Conservation (phyloP, 2,888 invertebrate species). For the Axea sp. region DNA sequence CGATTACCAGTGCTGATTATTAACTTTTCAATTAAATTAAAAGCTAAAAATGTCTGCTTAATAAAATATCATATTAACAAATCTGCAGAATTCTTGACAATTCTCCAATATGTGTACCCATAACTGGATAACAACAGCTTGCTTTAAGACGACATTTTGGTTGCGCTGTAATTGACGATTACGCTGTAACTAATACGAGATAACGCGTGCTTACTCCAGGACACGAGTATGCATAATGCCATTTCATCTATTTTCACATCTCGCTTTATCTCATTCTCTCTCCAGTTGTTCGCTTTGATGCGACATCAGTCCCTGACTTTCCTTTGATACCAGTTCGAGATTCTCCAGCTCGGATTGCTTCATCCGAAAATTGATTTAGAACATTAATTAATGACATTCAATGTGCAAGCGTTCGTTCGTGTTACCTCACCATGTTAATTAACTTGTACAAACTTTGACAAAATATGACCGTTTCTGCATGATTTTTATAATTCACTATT, state of each 20-base stretch:
- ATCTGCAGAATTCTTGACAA: slow-evolving; percentile 1
- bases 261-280: slow-evolving; percentile 19
- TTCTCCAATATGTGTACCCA: slow-evolving; percentile 3
- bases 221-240: slow-evolving; percentile 57
- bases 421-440: slow-evolving; percentile 20
- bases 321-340: slow-evolving; percentile 49
- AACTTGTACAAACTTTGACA: slow-evolving; percentile 12
- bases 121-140: slow-evolving; percentile 52
- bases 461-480: slow-evolving; percentile 5
- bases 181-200: slow-evolving; percentile 49
- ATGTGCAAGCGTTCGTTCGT: slow-evolving; percentile 13
- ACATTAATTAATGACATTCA: slow-evolving; percentile 47
- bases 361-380: slow-evolving; percentile 54
- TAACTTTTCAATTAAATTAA: background rate
- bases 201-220: slow-evolving; percentile 56
- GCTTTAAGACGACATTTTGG: slow-evolving; percentile 51
- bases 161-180: slow-evolving; percentile 55
- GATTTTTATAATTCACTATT: slow-evolving; percentile 6
- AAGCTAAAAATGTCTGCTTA: background rate
- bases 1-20: too few relatives aligned
- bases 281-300: slow-evolving; percentile 52
- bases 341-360: slow-evolving; percentile 35
- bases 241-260: slow-evolving; percentile 55
- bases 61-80: slow-evolving; percentile 30
- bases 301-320: slow-evolving; percentile 37